These are phyloP conservation scores for Philypnodon macrostomus DNA, from an alignment of 2,797 vertebrate species.

Conservation along the genomic window DNA sequence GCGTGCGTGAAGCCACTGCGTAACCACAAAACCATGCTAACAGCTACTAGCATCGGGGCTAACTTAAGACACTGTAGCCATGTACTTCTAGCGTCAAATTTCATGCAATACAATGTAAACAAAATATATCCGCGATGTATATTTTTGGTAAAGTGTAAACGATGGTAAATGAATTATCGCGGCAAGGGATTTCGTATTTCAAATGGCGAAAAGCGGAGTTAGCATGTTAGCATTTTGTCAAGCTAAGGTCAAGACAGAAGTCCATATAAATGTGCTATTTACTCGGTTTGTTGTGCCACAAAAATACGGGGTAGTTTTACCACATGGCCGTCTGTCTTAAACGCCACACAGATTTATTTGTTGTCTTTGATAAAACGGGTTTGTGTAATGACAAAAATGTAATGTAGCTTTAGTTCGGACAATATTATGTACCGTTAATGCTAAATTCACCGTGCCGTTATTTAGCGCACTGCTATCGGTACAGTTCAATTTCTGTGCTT, in stretches of 20 bases:
- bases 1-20: constrained; percentile 40
- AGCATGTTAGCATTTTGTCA: constrained; percentile 56
- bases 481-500: no score
- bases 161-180: neutral
- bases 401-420: no score
- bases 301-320: neutral
- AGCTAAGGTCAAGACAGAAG: constrained; percentile 72
- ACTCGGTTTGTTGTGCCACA: neutral
- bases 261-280: constrained; percentile 26
- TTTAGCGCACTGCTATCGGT: no score
- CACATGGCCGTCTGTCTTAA: no score
- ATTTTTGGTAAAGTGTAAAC: neutral
- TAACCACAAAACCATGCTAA: constrained; percentile 46
- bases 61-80: constrained; percentile 18
- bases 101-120: no score
- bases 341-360: no score
- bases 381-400: neutral
- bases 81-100: neutral
- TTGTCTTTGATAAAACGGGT: no score
- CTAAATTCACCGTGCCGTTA: no score
- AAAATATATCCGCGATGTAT: neutral
- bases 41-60: constrained; percentile 59
- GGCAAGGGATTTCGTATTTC: neutral
- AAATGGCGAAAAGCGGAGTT: constrained; percentile 9
- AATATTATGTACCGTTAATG: no score